phyloP scores from a whole-genome alignment of 2,113 vertebrate species.

The Sarotherodon lohbergeri region DNA sequence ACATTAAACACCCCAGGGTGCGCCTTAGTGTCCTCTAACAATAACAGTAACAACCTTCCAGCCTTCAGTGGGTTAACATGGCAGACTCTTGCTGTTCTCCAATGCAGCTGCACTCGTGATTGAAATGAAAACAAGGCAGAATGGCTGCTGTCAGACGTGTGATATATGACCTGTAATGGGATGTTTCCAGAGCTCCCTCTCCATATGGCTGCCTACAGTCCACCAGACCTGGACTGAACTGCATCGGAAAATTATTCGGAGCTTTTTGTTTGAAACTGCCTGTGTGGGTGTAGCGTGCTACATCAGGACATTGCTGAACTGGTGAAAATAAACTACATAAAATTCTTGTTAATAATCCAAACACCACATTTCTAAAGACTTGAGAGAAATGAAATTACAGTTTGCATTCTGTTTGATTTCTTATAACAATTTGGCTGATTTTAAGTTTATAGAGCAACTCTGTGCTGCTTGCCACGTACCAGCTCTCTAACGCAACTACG shows the following conservation, averaged over 20 bases:
- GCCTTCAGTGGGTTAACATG: constrained; percentile 77
- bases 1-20: background rate
- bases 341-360: background rate
- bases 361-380: background rate
- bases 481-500: background rate
- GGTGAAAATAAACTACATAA: background rate
- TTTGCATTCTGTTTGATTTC: background rate
- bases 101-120: constrained; percentile 87
- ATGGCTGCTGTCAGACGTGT: constrained; percentile 83
- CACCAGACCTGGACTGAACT: constrained; percentile 69
- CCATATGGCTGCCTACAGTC: constrained; percentile 79
- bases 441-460: background rate
- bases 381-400: background rate
- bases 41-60: background rate
- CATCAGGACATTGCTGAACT: background rate
- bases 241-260: constrained; percentile 19
- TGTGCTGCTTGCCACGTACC: background rate
- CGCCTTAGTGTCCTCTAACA: background rate
- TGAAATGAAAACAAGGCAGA: constrained; percentile 92
- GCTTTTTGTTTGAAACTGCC: constrained; percentile 9
- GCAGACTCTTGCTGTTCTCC: constrained; percentile 42
- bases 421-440: background rate
- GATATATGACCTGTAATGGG: constrained; percentile 91
- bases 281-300: background rate
- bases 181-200: constrained; percentile 85